Percentiles rank a stretch among this genome's conserved stretches.
Conservation (phyloP, 2,797 vertebrate genomes). For the Lophotriccus pileatus region DNA sequence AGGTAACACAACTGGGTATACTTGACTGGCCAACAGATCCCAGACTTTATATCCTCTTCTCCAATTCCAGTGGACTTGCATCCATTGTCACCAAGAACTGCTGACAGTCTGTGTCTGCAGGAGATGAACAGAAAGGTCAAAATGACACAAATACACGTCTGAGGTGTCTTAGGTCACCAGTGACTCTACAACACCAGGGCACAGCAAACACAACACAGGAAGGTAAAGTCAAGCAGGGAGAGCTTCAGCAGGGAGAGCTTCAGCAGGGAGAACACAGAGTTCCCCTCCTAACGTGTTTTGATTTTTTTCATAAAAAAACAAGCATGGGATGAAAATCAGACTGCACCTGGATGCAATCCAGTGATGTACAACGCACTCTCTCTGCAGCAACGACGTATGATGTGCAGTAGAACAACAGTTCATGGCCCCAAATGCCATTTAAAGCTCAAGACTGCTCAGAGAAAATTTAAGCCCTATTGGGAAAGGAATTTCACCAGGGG, state of each 20-base stretch:
- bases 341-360: fast-evolving
- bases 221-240: neutral
- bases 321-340: neutral
- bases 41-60: neutral
- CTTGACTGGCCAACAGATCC: neutral
- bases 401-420: neutral
- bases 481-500: neutral
- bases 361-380: neutral
- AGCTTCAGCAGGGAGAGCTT: neutral
- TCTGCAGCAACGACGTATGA: neutral
- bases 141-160: neutral
- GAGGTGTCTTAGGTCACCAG: neutral
- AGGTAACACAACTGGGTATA: neutral
- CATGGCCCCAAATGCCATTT: neutral
- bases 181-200: neutral
- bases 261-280: neutral
- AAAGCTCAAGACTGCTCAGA: neutral
- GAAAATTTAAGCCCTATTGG: neutral
- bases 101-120: neutral
- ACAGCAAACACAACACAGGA: neutral
- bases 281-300: neutral
- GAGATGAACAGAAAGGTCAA: neutral
- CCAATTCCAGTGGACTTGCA: neutral
- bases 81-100: neutral
- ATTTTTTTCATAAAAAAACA: neutral